Evolutionary conservation across 2,113 vertebrate genomes (phyloP).

Genomic region (Crotophaga sulcirostris): DNA sequence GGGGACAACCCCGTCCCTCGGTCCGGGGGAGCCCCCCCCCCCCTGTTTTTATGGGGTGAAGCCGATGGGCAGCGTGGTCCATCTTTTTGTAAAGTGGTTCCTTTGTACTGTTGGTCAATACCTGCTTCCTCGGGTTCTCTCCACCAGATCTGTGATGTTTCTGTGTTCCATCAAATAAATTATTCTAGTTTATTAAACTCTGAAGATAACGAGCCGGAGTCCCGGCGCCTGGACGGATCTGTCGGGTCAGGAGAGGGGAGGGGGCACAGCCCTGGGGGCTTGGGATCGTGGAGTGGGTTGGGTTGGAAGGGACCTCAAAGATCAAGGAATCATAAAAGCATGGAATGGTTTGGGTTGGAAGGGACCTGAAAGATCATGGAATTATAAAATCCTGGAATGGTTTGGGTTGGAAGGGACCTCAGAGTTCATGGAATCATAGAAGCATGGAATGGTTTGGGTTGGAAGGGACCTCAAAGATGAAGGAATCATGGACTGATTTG

Average conservation of each 20-base stretch:
- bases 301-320: too few species aligned
- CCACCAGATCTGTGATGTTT: slow-evolving; percentile 64
- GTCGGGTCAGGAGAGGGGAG: background rate
- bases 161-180: slow-evolving; percentile 76
- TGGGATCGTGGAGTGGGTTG: too few species aligned
- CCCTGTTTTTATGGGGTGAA: background rate
- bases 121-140: slow-evolving; percentile 53
- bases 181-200: slow-evolving; percentile 78
- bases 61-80: slow-evolving; percentile 36
- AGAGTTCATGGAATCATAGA: too few species aligned
- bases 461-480: too few species aligned
- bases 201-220: background rate
- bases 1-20: background rate
- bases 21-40: too few species aligned
- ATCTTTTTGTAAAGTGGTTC: slow-evolving; percentile 66
- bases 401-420: too few species aligned
- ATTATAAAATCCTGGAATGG: too few species aligned
- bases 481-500: too few species aligned
- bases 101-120: slow-evolving; percentile 59
- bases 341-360: too few species aligned
- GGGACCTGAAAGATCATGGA: too few species aligned
- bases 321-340: too few species aligned
- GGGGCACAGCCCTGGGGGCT: background rate
- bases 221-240: background rate
- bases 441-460: too few species aligned